Evolutionary conservation across 2,888 invertebrate species (phyloP).

Genomic region (Arrhopalites spinosus): DNA sequence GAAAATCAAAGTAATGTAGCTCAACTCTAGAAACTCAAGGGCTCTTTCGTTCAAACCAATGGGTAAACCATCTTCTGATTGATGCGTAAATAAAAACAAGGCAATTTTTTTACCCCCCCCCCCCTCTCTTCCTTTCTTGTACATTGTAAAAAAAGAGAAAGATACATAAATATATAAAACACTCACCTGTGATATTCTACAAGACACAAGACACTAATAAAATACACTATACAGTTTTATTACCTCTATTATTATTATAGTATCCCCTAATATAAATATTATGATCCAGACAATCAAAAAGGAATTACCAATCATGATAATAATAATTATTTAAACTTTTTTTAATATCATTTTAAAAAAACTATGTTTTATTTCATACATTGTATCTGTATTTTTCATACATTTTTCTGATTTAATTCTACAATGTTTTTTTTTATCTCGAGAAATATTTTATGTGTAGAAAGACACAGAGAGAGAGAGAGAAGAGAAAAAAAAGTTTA

Average conservation of each 20-base stretch:
- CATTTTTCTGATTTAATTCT: no score
- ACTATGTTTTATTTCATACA: neutral
- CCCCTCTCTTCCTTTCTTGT: no score
- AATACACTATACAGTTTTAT: neutral
- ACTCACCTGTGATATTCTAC: neutral
- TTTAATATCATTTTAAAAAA: neutral
- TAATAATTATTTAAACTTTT: neutral
- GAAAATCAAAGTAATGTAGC: constrained; percentile 36
- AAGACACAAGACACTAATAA: no score
- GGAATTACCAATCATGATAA: no score
- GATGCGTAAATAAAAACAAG: constrained; percentile 14
- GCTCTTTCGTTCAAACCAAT: constrained; percentile 39
- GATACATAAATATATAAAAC: neutral
- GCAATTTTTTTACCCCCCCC: no score
- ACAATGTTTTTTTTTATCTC: no score
- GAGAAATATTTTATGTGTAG: neutral
- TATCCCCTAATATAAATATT: no score
- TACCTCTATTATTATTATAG: neutral
- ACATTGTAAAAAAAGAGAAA: no score
- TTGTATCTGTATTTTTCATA: neutral
- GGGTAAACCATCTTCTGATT: constrained; percentile 11
- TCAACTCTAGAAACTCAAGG: constrained; percentile 41
- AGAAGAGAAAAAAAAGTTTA: constrained; percentile 33
- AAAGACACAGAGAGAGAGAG: neutral
- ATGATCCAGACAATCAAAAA: no score